Percentiles rank a stretch among this genome's conserved stretches.
Evolutionary conservation across 2,113 vertebrate genomes (phyloP).

Genomic region (Turnix velox): DNA sequence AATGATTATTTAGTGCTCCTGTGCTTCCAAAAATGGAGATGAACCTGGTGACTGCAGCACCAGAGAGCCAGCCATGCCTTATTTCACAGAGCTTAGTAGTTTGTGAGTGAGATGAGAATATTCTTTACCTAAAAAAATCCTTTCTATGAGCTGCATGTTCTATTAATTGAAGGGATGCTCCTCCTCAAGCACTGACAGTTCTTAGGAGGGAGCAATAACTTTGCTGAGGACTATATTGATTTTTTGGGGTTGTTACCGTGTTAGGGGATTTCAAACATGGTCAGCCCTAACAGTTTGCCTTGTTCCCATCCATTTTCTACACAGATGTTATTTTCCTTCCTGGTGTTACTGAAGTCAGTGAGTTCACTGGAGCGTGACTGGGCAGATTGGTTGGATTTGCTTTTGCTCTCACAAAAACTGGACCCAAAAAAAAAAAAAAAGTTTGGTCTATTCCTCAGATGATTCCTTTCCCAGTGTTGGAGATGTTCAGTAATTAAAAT

Average conservation of each 20-base stretch:
- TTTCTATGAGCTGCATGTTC: neutral
- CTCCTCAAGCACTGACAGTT: neutral
- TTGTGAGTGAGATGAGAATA: no score
- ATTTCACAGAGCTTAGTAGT: accelerated
- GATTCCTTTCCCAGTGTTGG: neutral
- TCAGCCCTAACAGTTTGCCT: neutral
- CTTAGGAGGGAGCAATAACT: neutral
- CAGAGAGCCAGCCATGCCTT: accelerated
- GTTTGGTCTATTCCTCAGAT: neutral
- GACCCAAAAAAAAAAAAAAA: neutral
- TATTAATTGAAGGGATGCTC: neutral
- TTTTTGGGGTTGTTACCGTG: neutral
- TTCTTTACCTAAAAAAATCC: neutral
- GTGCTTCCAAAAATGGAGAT: neutral
- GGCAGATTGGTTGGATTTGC: neutral
- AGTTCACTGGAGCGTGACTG: neutral
- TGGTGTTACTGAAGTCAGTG: neutral
- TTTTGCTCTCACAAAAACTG: neutral
- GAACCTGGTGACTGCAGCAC: neutral
- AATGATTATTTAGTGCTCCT: neutral
- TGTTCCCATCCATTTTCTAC: neutral
- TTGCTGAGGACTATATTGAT: neutral
- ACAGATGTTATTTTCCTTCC: neutral
- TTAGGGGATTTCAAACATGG: neutral
- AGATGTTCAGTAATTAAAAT: neutral